Percentiles rank a stretch among this genome's conserved stretches.
Conservation (phyloP, 1,140 invertebrate genomes). For the Homalodisca vitripennis region DNA sequence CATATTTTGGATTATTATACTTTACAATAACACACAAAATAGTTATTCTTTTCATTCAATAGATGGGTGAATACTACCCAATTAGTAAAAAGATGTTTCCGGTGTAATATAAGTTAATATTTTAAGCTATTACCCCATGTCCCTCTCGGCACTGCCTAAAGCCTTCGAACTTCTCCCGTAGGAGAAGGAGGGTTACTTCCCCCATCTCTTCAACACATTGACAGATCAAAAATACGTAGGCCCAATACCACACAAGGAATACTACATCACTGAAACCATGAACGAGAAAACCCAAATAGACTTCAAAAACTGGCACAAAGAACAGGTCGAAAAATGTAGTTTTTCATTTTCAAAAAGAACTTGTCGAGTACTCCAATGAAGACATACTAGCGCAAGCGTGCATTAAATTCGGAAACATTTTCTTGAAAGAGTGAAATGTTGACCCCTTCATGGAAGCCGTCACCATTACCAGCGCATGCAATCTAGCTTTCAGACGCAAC, state of each 20-base stretch:
- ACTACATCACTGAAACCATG: slow-evolving; percentile 24
- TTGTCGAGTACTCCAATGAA: slow-evolving; percentile 19
- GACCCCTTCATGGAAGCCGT: background rate
- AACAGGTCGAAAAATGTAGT: no score
- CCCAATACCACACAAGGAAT: slow-evolving; percentile 29
- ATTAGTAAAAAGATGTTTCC: no score
- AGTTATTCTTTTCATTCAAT: no score
- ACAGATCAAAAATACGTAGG: slow-evolving; percentile 33
- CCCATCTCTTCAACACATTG: slow-evolving; percentile 20
- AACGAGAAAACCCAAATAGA: slow-evolving; percentile 7
- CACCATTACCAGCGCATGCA: no score
- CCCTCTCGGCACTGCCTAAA: no score
- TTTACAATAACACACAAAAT: no score
- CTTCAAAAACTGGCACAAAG: slow-evolving; percentile 27
- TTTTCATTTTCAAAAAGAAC: slow-evolving; percentile 30
- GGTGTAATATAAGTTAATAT: no score
- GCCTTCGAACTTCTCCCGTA: slow-evolving; percentile 13
- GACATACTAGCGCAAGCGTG: slow-evolving; percentile 30
- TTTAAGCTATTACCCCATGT: no score
- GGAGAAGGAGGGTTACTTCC: slow-evolving; percentile 32
- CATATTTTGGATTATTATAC: no score
- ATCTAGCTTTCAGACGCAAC: slow-evolving; percentile 6
- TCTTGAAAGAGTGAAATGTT: background rate
- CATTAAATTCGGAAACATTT: no score
- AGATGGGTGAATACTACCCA: no score